Percentiles rank a stretch among this genome's conserved stretches.
These are phyloP conservation scores for Loxodonta africana DNA, from an alignment of 2,113 vertebrate genomes.

Conservation along the genomic window DNA sequence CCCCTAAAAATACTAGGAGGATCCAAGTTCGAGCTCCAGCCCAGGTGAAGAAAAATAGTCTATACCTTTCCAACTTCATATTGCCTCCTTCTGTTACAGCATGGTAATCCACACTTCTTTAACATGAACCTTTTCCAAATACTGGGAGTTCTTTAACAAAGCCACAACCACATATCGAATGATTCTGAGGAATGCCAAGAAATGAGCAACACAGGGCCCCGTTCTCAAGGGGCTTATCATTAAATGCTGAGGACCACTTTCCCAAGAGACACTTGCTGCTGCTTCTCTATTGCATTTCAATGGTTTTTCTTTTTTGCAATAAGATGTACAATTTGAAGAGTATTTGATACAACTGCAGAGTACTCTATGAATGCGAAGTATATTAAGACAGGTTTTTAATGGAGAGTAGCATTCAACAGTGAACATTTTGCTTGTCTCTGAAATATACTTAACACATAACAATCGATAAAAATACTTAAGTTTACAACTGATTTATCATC, in stretches of 20 bases:
- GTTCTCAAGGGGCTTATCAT: too few relatives aligned
- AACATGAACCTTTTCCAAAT: neutral
- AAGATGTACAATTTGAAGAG: neutral
- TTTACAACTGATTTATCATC: neutral
- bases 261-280: neutral
- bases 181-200: neutral
- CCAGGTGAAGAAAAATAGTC: neutral
- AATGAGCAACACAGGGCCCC: fast-evolving
- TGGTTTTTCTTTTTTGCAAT: neutral
- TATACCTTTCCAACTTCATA: neutral
- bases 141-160: neutral
- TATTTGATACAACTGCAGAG: neutral
- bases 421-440: neutral
- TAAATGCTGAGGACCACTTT: neutral
- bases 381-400: neutral
- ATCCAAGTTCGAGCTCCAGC: neutral
- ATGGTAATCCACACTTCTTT: neutral
- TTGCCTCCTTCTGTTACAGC: neutral
- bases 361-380: neutral
- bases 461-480: neutral
- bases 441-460: neutral
- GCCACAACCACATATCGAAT: neutral
- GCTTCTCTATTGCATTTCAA: neutral
- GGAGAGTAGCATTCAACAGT: neutral
- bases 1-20: too few relatives aligned